These are phyloP conservation scores for Blastobasis lacticolella DNA, from an alignment of 2,888 invertebrate genomes.

Conservation along the genomic window DNA sequence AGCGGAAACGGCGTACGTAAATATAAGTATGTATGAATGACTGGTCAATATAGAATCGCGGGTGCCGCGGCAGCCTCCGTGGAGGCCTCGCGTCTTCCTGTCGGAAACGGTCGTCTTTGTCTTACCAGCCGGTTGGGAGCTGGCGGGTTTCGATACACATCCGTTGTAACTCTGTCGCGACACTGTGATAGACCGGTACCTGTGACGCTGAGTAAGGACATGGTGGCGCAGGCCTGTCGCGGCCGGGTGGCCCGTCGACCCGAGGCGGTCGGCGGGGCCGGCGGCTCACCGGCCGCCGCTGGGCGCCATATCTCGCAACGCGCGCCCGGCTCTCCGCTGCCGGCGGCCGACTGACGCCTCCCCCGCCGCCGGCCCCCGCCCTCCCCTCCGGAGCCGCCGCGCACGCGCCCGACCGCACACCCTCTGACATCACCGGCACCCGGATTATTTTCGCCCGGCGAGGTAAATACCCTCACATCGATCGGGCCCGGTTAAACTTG, in stretches of 20 bases:
- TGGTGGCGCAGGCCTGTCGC: slow-evolving; percentile 56
- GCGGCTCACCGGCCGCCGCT: slow-evolving; percentile 73
- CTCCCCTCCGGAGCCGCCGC: slow-evolving; percentile 25
- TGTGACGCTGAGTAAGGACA: slow-evolving; percentile 75
- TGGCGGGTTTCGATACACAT: slow-evolving; percentile 38
- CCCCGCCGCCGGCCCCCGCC: slow-evolving; percentile 33
- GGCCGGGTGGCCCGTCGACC: slow-evolving; percentile 68
- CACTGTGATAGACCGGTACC: slow-evolving; percentile 29
- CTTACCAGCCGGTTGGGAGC: slow-evolving; percentile 17
- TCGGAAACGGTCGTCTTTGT: not conserved
- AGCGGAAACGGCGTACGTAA: no score
- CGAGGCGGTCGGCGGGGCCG: slow-evolving; percentile 73
- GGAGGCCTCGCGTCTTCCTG: no score
- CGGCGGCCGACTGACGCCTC: slow-evolving; percentile 60
- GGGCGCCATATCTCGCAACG: slow-evolving; percentile 64
- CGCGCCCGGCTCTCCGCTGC: slow-evolving; percentile 63
- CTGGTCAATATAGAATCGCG: no score
- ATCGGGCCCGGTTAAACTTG: slow-evolving; percentile 69
- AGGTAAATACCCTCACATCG: slow-evolving; percentile 75
- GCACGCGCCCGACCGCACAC: slow-evolving; percentile 24
- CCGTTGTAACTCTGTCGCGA: slow-evolving; percentile 30
- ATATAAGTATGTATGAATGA: no score
- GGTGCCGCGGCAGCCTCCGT: no score
- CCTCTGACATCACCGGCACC: slow-evolving; percentile 69
- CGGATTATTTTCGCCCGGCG: slow-evolving; percentile 72